These are phyloP conservation scores for Tragopan temminckii DNA, from an alignment of 2,797 vertebrate species.

Conservation along the genomic window DNA sequence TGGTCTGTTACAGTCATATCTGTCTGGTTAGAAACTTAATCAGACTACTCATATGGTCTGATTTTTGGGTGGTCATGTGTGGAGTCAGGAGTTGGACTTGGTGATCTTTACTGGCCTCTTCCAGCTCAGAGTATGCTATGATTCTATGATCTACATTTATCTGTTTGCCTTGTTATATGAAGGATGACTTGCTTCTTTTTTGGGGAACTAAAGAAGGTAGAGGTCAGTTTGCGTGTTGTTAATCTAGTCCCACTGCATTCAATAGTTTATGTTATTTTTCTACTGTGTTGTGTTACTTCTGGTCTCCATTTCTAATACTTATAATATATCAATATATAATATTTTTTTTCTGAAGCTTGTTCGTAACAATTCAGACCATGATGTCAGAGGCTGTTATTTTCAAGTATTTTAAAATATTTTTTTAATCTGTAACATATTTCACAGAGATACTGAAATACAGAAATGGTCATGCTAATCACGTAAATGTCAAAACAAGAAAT, in stretches of 20 bases:
- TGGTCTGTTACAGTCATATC: neutral
- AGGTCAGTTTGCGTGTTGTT: neutral
- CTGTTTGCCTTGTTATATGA: neutral
- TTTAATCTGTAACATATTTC: neutral
- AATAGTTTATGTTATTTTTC: neutral
- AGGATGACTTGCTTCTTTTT: neutral
- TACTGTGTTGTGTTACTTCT: neutral
- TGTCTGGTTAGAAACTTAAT: neutral
- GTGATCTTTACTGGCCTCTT: neutral
- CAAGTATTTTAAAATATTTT: neutral
- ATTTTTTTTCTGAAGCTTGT: neutral
- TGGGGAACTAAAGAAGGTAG: neutral
- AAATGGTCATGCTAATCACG: neutral
- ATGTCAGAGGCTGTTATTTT: neutral
- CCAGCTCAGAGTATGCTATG: neutral
- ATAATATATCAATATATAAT: neutral
- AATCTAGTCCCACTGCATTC: neutral
- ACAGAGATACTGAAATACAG: neutral
- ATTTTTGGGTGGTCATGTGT: neutral
- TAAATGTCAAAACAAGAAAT: neutral
- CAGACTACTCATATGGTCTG: neutral
- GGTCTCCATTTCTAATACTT: neutral
- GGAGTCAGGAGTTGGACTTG: neutral
- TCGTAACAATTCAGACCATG: neutral
- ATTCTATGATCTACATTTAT: neutral